Evolutionary conservation across 1,140 invertebrate species (phyloP).

Genomic region (Ceratosolen fusciceps): DNA sequence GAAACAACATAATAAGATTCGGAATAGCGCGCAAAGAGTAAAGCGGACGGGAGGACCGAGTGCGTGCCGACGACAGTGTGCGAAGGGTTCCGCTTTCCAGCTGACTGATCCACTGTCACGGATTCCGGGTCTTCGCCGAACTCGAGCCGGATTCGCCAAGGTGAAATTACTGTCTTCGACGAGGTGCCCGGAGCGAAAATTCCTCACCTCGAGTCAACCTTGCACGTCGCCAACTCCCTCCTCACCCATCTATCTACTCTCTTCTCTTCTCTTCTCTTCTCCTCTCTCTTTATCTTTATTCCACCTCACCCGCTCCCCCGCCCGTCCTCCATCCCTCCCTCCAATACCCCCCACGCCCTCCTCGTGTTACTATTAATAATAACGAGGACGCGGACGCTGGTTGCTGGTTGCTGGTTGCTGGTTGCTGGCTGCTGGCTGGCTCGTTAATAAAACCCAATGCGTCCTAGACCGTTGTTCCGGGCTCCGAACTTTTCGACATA

Average conservation of each 20-base stretch:
- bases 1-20: no score
- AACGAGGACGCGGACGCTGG: no score
- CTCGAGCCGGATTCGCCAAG: conserved; percentile 43
- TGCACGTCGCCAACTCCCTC: background rate
- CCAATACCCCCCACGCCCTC: no score
- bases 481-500: no score
- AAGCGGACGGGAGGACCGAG: background rate
- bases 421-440: no score
- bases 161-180: conserved; percentile 57
- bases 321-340: no score
- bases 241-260: conserved; percentile 23
- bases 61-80: conserved; percentile 12
- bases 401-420: no score
- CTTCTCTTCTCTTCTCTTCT: background rate
- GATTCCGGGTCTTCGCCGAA: conserved; percentile 49
- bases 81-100: conserved; percentile 48
- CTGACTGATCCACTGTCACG: conserved; percentile 26
- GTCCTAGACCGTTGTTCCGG: no score
- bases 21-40: no score
- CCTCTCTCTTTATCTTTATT: background rate
- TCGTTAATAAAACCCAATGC: no score
- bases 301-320: no score
- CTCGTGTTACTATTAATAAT: no score
- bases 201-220: background rate
- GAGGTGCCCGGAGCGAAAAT: background rate